Percentiles rank a stretch among this genome's conserved stretches.
Conservation (phyloP, 1,140 invertebrate species). For the Hypothenemus hampei region DNA sequence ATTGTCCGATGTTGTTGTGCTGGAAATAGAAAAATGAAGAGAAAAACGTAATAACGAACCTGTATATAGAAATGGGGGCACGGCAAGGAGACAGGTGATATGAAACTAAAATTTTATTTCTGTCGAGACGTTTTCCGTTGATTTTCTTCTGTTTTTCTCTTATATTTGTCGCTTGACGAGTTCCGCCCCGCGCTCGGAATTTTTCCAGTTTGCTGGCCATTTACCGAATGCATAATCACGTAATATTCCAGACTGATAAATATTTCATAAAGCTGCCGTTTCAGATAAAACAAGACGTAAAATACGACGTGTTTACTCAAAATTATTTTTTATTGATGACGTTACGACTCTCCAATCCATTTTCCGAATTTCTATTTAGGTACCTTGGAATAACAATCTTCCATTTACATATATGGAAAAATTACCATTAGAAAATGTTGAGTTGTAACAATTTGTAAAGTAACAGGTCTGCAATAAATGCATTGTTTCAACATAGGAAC, state of each 20-base stretch:
- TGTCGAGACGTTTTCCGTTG: conserved; percentile 9
- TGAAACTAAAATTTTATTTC: conserved; percentile 18
- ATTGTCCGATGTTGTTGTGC: too few species aligned
- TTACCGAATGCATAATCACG: conserved; percentile 22
- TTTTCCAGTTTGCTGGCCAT: conserved; percentile 19
- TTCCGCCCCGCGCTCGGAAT: conserved; percentile 2
- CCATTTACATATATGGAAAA: too few species aligned
- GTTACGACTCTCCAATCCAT: background rate
- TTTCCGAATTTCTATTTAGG: too few species aligned
- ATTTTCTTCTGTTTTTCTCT: conserved; percentile 13
- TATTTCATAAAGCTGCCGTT: conserved; percentile 22
- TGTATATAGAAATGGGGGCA: too few species aligned
- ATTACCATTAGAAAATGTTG: too few species aligned
- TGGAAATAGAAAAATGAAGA: too few species aligned
- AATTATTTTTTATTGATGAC: conserved; percentile 14
- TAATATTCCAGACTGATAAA: conserved; percentile 24
- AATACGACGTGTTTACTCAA: conserved; percentile 22
- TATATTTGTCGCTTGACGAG: conserved; percentile 12
- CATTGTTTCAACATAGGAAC: too few species aligned
- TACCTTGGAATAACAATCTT: too few species aligned
- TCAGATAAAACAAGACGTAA: conserved; percentile 16
- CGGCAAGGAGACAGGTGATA: conserved; percentile 12
- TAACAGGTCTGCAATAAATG: too few species aligned
- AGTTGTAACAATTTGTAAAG: too few species aligned
- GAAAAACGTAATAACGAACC: too few species aligned